phyloP scores from a whole-genome alignment of 53 echinoderm and acorn worm genomes.

The Crossaster papposus region DNA sequence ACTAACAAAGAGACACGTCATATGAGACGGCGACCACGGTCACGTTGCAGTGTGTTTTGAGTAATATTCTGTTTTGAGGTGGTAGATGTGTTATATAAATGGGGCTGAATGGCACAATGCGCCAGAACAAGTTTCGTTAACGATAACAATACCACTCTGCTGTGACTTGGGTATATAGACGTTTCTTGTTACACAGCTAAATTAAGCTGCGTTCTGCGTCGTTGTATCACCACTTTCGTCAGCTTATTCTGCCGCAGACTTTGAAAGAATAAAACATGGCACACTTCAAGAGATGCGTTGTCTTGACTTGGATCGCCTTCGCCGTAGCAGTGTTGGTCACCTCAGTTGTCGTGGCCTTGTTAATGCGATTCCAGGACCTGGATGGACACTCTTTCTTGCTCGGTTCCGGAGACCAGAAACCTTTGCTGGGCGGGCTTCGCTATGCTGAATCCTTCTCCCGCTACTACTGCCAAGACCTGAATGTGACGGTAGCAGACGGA shows the following conservation, averaged over 20 bases:
- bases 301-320: conserved; percentile 31
- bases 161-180: not conserved
- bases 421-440: conserved; percentile 28
- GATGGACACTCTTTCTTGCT: conserved; percentile 47
- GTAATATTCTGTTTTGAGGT: not conserved
- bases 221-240: no score
- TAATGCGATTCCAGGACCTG: conserved; percentile 20
- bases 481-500: not conserved
- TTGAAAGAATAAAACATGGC: conserved; percentile 7
- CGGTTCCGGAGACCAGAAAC: conserved; percentile 64
- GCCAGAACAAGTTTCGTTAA: not conserved
- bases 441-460: conserved; percentile 25
- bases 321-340: conserved; percentile 3
- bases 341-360: not conserved
- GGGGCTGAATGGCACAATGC: not conserved
- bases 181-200: no score
- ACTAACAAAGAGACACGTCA: conserved; percentile 1
- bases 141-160: not conserved
- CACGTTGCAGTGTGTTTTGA: not conserved
- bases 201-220: no score
- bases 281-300: conserved; percentile 31
- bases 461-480: conserved; percentile 23
- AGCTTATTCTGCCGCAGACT: not conserved
- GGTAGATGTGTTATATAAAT: no score
- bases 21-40: not conserved